phyloP scores from a whole-genome alignment of 2,888 invertebrate genomes.

The Hypomecis punctinalis region DNA sequence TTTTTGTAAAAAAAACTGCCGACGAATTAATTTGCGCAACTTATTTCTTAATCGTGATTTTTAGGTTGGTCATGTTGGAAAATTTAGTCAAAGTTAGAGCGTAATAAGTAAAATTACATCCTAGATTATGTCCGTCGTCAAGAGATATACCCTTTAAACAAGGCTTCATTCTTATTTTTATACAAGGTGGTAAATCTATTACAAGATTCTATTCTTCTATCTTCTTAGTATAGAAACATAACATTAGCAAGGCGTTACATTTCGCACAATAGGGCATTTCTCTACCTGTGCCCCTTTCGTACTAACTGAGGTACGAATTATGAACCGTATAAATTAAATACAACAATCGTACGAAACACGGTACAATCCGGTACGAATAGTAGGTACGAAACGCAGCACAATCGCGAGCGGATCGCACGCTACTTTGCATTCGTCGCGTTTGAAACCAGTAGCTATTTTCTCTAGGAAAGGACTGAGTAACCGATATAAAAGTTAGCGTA shows the following conservation, averaged over 20 bases:
- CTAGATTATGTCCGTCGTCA: no score
- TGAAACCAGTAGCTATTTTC: slow-evolving; percentile 18
- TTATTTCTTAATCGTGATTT: no score
- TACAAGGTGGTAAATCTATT: neutral
- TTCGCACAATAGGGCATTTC: slow-evolving; percentile 37
- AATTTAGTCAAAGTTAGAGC: no score
- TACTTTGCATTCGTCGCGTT: slow-evolving; percentile 27
- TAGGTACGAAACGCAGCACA: slow-evolving; percentile 46
- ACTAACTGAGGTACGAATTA: slow-evolving; percentile 59
- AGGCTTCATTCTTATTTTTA: neutral
- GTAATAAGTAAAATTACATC: no score
- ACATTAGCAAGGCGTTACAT: slow-evolving; percentile 19
- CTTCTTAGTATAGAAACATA: neutral
- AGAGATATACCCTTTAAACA: no score
- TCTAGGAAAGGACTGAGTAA: slow-evolving; percentile 7
- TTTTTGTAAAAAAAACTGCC: no score
- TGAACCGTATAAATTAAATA: slow-evolving; percentile 62
- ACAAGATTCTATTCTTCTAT: neutral
- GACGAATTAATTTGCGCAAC: no score
- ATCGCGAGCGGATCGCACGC: slow-evolving; percentile 44
- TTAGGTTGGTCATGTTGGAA: no score
- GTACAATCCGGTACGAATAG: slow-evolving; percentile 42
- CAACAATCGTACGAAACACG: slow-evolving; percentile 46
- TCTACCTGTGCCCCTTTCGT: slow-evolving; percentile 54
- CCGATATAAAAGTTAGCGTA: neutral